Conservation (phyloP, 2,888 invertebrate genomes). For the Phortica okadai region DNA sequence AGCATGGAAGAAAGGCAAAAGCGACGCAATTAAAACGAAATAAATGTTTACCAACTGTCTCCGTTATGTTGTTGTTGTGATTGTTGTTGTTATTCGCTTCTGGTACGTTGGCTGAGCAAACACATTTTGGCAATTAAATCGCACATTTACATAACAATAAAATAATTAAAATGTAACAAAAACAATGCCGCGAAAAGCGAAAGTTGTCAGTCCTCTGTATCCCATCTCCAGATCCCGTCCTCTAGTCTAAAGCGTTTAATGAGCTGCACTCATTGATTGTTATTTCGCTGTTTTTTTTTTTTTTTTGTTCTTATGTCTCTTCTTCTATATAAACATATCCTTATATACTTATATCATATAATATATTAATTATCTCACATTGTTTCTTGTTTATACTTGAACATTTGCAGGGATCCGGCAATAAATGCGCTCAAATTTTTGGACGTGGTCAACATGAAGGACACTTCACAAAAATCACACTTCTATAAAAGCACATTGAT, state of each 20-base stretch:
- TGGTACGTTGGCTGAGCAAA: slow-evolving; percentile 27
- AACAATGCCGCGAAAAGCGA: neutral
- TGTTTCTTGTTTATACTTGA: neutral
- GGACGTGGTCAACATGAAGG: slow-evolving; percentile 94
- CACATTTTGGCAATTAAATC: slow-evolving; percentile 59
- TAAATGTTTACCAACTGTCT: slow-evolving; percentile 20
- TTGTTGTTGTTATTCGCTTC: neutral
- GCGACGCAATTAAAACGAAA: slow-evolving; percentile 13
- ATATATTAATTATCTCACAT: neutral
- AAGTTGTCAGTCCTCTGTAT: neutral
- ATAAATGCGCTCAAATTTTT: slow-evolving; percentile 95
- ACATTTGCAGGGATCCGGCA: slow-evolving; percentile 85
- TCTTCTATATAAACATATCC: neutral
- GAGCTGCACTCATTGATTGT: no score
- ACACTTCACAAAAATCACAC: slow-evolving; percentile 90
- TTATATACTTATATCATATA: neutral
- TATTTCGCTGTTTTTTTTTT: neutral
- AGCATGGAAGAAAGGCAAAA: neutral
- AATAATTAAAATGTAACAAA: slow-evolving; percentile 37
- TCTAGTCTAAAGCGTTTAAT: neutral
- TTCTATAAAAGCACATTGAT: slow-evolving; percentile 92
- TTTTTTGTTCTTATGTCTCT: neutral
- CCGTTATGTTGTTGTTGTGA: neutral
- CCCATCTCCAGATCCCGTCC: no score
- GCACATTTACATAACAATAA: slow-evolving; percentile 56